Evolutionary conservation across 2,888 invertebrate species (phyloP).

Genomic region (Euspilapteryx auroguttella): DNA sequence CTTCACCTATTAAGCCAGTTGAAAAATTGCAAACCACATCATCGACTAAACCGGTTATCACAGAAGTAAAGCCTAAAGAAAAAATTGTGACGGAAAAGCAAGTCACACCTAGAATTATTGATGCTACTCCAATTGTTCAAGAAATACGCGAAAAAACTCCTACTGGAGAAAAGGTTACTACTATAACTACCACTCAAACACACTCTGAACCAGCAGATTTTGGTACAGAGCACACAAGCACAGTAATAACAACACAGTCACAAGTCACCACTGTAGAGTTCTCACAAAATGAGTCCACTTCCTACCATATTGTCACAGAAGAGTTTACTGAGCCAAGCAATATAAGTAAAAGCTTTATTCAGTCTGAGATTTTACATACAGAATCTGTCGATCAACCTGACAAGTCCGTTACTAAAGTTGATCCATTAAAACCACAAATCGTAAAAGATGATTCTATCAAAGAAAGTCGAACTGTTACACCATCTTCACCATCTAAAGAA

Average conservation of each 20-base stretch:
- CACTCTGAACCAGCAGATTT: constrained; percentile 23
- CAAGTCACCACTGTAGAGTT: constrained; percentile 32
- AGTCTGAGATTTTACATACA: constrained; percentile 14
- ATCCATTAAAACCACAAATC: no score
- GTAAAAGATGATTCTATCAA: no score
- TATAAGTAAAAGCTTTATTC: constrained; percentile 13
- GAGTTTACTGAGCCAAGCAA: constrained; percentile 15
- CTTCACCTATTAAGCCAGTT: no score
- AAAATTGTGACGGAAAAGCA: no score
- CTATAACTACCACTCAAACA: constrained; percentile 18
- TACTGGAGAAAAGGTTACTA: constrained; percentile 14
- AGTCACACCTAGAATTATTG: no score
- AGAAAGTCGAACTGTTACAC: no score
- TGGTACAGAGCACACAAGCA: constrained; percentile 28
- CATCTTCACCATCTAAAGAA: no score
- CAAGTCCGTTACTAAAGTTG: no score
- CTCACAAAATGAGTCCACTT: constrained; percentile 27
- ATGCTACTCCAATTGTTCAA: constrained; percentile 1
- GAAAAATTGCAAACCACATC: no score
- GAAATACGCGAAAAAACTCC: constrained; percentile 6
- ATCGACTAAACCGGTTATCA: no score
- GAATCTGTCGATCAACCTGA: constrained; percentile 22
- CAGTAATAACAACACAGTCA: constrained; percentile 24
- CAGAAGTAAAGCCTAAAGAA: no score
- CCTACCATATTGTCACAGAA: constrained; percentile 24